phyloP scores from a whole-genome alignment of 2,797 vertebrate genomes.

The Euphonia xanthogaster region DNA sequence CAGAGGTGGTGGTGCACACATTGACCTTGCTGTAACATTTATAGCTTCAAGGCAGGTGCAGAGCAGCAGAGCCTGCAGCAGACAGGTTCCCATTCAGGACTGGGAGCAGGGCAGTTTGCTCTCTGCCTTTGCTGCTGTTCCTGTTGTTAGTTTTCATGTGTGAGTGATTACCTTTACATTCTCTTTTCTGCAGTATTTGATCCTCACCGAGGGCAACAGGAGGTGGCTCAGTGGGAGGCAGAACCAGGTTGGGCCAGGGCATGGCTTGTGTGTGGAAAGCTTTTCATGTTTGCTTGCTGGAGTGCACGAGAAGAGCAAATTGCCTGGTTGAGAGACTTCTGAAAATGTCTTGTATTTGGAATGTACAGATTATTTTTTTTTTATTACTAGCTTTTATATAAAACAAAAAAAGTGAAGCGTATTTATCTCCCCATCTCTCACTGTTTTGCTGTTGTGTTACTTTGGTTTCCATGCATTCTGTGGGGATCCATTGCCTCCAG shows the following conservation, averaged over 20 bases:
- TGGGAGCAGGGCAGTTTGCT: background rate
- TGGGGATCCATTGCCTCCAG: background rate
- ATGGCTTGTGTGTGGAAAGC: conserved; percentile 72
- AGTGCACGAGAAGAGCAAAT: conserved; percentile 40
- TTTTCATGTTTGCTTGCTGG: conserved; percentile 21
- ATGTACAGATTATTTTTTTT: background rate
- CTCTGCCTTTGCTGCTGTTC: background rate
- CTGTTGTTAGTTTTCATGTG: conserved; percentile 57
- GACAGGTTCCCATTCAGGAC: background rate
- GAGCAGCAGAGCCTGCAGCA: background rate
- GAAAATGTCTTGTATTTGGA: conserved; percentile 38
- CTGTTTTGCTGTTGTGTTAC: background rate
- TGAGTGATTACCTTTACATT: conserved; percentile 75
- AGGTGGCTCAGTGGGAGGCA: conserved; percentile 27
- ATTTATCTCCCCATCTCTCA: background rate
- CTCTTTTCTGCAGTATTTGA: conserved; percentile 71
- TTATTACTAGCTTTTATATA: background rate
- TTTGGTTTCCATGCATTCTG: background rate
- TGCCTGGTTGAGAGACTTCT: conserved; percentile 72
- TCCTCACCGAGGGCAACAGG: conserved; percentile 47
- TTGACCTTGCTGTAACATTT: background rate
- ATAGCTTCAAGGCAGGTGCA: background rate
- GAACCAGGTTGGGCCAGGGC: background rate
- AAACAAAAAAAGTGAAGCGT: conserved; percentile 48
- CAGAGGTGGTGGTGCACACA: background rate